Percentiles rank a stretch among this genome's conserved stretches.
Evolutionary conservation across 2,797 vertebrate species (phyloP).

Genomic region (Neosilurus hyrtlii): DNA sequence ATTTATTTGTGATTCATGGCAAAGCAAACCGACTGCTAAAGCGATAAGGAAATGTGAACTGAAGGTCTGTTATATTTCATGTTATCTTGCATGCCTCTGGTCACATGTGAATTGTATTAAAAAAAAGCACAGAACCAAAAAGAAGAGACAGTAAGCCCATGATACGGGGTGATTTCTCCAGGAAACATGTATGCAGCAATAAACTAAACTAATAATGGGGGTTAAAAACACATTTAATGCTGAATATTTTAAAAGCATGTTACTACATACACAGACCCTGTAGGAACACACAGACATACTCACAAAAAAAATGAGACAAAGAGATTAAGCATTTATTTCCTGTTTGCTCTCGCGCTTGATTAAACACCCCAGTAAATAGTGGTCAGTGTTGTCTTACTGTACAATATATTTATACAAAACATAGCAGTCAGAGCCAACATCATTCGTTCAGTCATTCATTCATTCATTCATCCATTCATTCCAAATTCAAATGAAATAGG

Average conservation of each 20-base stretch:
- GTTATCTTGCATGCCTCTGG: too few relatives aligned
- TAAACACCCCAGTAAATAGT: conserved; percentile 58
- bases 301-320: conserved; percentile 27
- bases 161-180: too few relatives aligned
- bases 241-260: not conserved
- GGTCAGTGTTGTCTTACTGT: conserved; percentile 75
- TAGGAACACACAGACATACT: conserved; percentile 8
- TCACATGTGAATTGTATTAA: too few relatives aligned
- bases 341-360: conserved; percentile 44
- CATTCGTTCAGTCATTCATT: conserved; percentile 49
- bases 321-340: conserved; percentile 50
- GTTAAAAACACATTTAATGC: not conserved
- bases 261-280: not conserved
- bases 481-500: conserved; percentile 78
- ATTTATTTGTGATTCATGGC: too few relatives aligned
- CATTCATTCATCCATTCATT: conserved; percentile 49
- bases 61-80: too few relatives aligned
- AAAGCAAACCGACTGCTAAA: too few relatives aligned
- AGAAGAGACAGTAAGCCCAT: too few relatives aligned
- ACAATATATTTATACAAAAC: conserved; percentile 73
- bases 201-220: too few relatives aligned
- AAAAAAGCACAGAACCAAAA: too few relatives aligned
- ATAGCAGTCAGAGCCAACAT: conserved; percentile 62
- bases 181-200: too few relatives aligned
- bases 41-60: too few relatives aligned